Percentiles rank a stretch among this genome's conserved stretches.
Evolutionary conservation across 2,888 invertebrate species (phyloP).

Genomic region (Leucophora obtusa): DNA sequence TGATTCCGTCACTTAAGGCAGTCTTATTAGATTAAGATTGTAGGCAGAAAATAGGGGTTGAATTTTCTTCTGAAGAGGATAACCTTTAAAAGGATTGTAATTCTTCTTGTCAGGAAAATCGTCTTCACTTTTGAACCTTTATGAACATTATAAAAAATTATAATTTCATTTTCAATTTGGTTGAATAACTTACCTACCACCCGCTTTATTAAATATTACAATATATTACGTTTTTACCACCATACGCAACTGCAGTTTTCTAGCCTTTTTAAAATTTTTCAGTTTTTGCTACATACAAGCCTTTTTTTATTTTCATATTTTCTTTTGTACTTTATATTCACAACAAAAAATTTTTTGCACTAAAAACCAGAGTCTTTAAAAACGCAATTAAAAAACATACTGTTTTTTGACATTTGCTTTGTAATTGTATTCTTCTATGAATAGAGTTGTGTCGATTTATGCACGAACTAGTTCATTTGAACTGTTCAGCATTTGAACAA

Average conservation of each 20-base stretch:
- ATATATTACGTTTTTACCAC: conserved; percentile 44
- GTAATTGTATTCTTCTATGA: background rate
- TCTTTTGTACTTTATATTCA: conserved; percentile 31
- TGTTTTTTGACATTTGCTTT: background rate
- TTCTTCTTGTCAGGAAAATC: background rate
- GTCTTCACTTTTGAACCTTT: background rate
- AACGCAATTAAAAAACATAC: too few relatives aligned
- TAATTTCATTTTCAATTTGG: background rate
- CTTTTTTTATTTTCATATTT: conserved; percentile 41
- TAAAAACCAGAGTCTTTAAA: background rate
- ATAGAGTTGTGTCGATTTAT: too few relatives aligned
- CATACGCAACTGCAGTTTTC: conserved; percentile 56
- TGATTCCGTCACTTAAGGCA: conserved; percentile 46
- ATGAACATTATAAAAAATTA: conserved; percentile 1
- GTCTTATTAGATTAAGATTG: conserved; percentile 50
- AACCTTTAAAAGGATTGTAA: background rate
- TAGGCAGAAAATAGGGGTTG: conserved; percentile 10
- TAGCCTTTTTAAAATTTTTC: conserved; percentile 37
- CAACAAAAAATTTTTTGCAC: conserved; percentile 42
- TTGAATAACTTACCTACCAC: conserved; percentile 52
- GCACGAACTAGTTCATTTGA: too few relatives aligned
- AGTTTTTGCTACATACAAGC: conserved; percentile 33
- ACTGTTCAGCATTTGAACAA: too few relatives aligned
- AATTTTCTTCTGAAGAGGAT: background rate
- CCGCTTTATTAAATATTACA: conserved; percentile 19